A percentile compares a stretch with the other conserved stretches of the same genome.
Evolutionary conservation across 2,797 vertebrate species (phyloP).

Genomic region (Tapera naevia): DNA sequence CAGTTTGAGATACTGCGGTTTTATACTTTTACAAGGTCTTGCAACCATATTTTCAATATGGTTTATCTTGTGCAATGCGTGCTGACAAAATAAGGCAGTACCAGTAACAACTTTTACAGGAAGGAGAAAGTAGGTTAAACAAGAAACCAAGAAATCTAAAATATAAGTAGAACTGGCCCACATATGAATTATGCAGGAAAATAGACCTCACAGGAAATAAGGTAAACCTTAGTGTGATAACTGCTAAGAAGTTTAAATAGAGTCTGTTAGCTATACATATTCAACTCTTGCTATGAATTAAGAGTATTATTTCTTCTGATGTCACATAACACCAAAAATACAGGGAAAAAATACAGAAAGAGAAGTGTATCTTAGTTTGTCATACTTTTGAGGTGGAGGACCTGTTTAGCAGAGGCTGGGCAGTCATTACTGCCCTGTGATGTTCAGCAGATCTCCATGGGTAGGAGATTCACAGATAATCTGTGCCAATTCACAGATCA

Average conservation of each 20-base stretch:
- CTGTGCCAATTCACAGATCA: background rate
- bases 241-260: constrained; percentile 14
- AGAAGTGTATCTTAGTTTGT: background rate
- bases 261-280: background rate
- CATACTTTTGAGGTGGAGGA: background rate
- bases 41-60: constrained; percentile 46
- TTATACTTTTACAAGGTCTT: constrained; percentile 38
- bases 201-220: constrained; percentile 73
- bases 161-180: constrained; percentile 71
- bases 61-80: constrained; percentile 57
- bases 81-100: constrained; percentile 71
- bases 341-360: background rate
- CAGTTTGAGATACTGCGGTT: constrained; percentile 37
- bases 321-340: background rate
- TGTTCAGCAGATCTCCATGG: background rate
- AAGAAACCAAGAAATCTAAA: constrained; percentile 70
- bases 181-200: constrained; percentile 76
- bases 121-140: constrained; percentile 84
- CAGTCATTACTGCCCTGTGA: background rate
- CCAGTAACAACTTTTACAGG: constrained; percentile 73
- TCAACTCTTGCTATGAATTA: background rate
- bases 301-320: background rate
- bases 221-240: constrained; percentile 36
- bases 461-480: too few species aligned
- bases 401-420: background rate